These are phyloP conservation scores for Phalacrocorax carbo DNA, from an alignment of 2,113 vertebrate species.

Conservation along the genomic window DNA sequence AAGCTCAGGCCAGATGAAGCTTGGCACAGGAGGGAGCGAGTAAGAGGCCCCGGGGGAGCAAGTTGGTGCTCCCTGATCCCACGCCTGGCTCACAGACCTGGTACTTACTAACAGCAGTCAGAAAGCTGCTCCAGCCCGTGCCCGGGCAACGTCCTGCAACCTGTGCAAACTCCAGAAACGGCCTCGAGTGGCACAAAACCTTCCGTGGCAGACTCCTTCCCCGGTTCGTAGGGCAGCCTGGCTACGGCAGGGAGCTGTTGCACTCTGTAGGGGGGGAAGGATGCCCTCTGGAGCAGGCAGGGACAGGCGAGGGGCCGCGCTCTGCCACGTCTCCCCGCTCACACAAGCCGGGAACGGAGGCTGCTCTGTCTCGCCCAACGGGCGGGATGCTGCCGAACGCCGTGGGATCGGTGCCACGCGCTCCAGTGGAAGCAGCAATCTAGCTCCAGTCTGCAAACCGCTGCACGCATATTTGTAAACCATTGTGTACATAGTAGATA, in stretches of 20 bases:
- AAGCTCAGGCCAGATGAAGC: background rate
- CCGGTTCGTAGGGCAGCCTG: background rate
- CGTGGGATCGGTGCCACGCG: fast-evolving
- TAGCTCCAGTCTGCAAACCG: background rate
- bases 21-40: background rate
- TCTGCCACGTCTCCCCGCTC: fast-evolving
- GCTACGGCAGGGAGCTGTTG: background rate
- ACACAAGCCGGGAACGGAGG: fast-evolving
- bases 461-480: background rate
- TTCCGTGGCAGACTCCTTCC: fast-evolving
- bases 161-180: background rate
- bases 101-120: fast-evolving
- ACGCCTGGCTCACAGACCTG: background rate
- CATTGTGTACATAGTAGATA: background rate
- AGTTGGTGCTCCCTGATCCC: background rate
- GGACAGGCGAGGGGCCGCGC: background rate
- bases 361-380: background rate
- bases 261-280: background rate
- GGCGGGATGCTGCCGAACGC: fast-evolving
- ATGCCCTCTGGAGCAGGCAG: background rate
- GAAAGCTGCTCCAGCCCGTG: background rate
- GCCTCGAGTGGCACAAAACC: background rate
- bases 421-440: background rate
- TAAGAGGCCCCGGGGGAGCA: background rate
- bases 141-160: background rate